A percentile compares a stretch with the other conserved stretches of the same genome.
phyloP scores from a whole-genome alignment of 2,888 invertebrate species.

The Eugnorisma glareosa region DNA sequence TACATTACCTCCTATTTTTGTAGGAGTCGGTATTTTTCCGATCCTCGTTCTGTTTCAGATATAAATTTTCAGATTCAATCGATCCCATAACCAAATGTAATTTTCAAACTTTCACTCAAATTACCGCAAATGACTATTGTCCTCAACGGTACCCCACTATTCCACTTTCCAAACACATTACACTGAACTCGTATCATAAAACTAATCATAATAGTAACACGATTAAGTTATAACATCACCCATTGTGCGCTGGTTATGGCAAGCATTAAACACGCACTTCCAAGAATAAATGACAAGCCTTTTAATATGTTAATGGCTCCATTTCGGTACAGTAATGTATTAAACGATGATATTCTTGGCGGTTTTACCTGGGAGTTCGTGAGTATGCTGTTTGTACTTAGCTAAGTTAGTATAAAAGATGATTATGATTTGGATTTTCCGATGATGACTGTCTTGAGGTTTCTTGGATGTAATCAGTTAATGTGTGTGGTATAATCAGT shows the following conservation, averaged over 20 bases:
- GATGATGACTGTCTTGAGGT: neutral
- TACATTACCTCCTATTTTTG: no score
- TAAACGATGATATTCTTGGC: constrained; percentile 42
- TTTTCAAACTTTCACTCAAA: neutral
- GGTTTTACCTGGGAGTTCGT: constrained; percentile 22
- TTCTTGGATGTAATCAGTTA: no score
- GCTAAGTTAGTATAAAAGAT: neutral
- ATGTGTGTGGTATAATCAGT: no score
- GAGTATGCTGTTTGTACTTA: neutral
- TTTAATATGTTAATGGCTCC: constrained; percentile 63
- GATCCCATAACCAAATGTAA: neutral
- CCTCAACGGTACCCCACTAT: constrained; percentile 9
- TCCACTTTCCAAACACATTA: constrained; percentile 16
- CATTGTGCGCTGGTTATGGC: constrained; percentile 42
- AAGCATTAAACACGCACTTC: constrained; percentile 55
- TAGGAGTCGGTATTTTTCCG: no score
- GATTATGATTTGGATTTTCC: neutral
- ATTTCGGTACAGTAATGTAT: constrained; percentile 50
- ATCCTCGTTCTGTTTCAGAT: neutral
- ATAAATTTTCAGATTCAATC: neutral
- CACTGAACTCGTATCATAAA: constrained; percentile 35
- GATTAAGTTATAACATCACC: constrained; percentile 48
- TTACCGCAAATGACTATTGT: constrained; percentile 8
- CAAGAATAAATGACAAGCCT: constrained; percentile 62
- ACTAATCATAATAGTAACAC: constrained; percentile 44